phyloP scores from a whole-genome alignment of 2,797 vertebrate species.

The Sebastes itinus region DNA sequence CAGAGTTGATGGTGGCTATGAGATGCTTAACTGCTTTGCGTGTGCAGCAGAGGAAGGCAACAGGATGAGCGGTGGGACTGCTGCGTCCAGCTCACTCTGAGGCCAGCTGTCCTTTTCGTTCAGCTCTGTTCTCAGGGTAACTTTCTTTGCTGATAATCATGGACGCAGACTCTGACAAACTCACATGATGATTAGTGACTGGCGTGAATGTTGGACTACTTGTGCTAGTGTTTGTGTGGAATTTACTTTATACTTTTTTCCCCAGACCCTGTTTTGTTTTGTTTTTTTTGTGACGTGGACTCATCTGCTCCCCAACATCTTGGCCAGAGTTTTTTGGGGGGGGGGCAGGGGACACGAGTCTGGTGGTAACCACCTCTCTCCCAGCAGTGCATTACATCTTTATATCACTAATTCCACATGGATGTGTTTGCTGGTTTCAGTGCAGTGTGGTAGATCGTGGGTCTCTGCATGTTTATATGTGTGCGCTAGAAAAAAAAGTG shows the following conservation, averaged over 20 bases:
- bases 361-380: constrained; percentile 58
- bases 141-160: constrained; percentile 36
- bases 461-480: constrained; percentile 53
- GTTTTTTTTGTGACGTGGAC: constrained; percentile 35
- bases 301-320: constrained; percentile 40
- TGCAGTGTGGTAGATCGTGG: constrained; percentile 29
- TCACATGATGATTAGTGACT: not conserved
- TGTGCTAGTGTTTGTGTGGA: constrained; percentile 28
- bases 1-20: not conserved
- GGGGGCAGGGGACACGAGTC: not conserved
- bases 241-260: constrained; percentile 5
- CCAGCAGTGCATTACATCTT: constrained; percentile 39
- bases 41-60: constrained; percentile 15
- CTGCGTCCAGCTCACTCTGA: constrained; percentile 66
- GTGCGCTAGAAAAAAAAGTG: constrained; percentile 49
- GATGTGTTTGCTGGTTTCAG: constrained; percentile 45
- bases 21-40: not conserved
- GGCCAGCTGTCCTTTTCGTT: constrained; percentile 26
- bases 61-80: constrained; percentile 55
- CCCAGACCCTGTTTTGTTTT: constrained; percentile 31
- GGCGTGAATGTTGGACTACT: constrained; percentile 1
- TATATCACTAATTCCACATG: constrained; percentile 29
- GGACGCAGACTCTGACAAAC: not conserved
- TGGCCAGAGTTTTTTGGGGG: constrained; percentile 26
- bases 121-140: constrained; percentile 34